Evolutionary conservation across 1,140 invertebrate genomes (phyloP), one percentile per base, ranked within the genome.

Genomic region (Antheraea mylitta): DNA sequence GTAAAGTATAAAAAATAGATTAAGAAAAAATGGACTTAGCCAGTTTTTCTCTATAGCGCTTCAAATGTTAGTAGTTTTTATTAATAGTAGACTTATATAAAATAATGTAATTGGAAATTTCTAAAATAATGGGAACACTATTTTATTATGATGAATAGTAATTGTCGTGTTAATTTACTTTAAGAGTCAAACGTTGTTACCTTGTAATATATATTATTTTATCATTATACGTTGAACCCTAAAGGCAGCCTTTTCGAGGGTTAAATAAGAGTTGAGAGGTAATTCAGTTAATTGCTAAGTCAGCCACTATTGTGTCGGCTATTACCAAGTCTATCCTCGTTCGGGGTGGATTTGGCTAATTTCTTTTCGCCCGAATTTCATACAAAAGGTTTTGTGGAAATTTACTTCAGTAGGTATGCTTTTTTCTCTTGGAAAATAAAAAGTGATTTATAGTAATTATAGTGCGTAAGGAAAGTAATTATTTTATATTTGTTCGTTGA

Each of bases 311-410:
- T 53, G 45, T 53, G 45, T 53, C 45, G 45, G 45, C 45, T 53
- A 53, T 53, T 53, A 53, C 45, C 45, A 13, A 53, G 45, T 53
- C 45, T 53, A 53, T 53, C 45, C 45, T 53, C 45, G 45, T 53
- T 53, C 45, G 45, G 45, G 45, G 45, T 53, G 45, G 45, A 53
- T 53, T 53, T 53, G 45, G 45, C 45, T 53, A 53, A 53, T 53
- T 53, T 53, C 45, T 53, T 30, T 53, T 53, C 45, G 45, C 45
- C 45, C 45, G 45, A 53, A 53, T 53, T 53, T 53, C 45, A 53
- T 53, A 53, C 45, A 16, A 53, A 42, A 53, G 45, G 45, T 53
- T 53, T 42, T 53, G 45, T 53, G 16, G 45, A 53, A 53, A 53
- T n/a, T 53, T 53, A 53, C 45, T 16, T 53, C 10, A 53, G 1